Conservation (phyloP, 1,140 invertebrate species). For the Drosophila albomicans region DNA sequence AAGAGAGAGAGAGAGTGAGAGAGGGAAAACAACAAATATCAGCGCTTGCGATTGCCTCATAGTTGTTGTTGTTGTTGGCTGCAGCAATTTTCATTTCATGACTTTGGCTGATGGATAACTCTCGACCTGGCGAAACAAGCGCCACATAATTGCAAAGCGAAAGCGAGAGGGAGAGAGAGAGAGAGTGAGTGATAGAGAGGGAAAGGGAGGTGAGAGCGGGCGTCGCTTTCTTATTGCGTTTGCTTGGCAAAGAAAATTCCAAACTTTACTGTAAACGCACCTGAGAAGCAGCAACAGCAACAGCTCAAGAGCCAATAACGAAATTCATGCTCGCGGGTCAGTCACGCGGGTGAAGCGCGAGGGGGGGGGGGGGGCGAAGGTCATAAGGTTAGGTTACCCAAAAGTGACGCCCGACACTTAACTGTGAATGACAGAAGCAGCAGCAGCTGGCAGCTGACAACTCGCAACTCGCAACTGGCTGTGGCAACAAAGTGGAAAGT, state of each 20-base stretch:
- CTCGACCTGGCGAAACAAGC: conserved; percentile 23
- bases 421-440: conserved; percentile 19
- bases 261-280: conserved; percentile 58
- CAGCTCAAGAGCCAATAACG: conserved; percentile 63
- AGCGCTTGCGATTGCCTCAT: conserved; percentile 27
- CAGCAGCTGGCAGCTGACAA: neutral
- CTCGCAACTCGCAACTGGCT: neutral
- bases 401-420: conserved; percentile 28
- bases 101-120: conserved; percentile 66
- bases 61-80: conserved; percentile 5
- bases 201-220: too few species aligned
- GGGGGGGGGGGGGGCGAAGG: too few species aligned
- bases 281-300: conserved; percentile 30
- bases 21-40: conserved; percentile 27
- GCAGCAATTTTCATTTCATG: conserved; percentile 64
- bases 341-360: too few species aligned
- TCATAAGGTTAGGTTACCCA: conserved; percentile 41
- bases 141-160: conserved; percentile 70
- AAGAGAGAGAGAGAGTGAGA: neutral
- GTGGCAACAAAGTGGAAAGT: neutral
- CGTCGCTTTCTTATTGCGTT: conserved; percentile 53
- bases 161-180: too few species aligned
- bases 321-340: conserved; percentile 43
- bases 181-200: too few species aligned
- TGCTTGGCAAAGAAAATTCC: conserved; percentile 51